Evolutionary conservation across 1,140 invertebrate genomes (phyloP).

Genomic region (Lepidostoma basale): DNA sequence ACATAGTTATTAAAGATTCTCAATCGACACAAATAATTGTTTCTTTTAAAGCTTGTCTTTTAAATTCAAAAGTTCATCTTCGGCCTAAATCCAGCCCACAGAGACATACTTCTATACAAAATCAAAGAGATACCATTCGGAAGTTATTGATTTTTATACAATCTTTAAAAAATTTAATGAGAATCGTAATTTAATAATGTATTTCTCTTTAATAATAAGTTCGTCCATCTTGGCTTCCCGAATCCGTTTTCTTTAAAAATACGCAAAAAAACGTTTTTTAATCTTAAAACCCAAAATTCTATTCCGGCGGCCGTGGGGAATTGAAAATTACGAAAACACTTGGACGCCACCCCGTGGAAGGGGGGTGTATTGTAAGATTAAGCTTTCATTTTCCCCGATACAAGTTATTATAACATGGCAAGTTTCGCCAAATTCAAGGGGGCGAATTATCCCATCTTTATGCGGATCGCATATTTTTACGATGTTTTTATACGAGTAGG

Average conservation of each 20-base stretch:
- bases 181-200: conserved; percentile 9
- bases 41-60: too few species aligned
- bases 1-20: too few species aligned
- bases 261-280: conserved; percentile 12
- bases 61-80: too few species aligned
- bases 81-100: too few species aligned
- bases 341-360: not conserved
- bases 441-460: conserved; percentile 26
- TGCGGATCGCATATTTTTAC: conserved; percentile 28
- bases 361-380: conserved; percentile 19
- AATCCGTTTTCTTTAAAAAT: conserved; percentile 7
- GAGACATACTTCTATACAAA: too few species aligned
- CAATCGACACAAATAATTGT: too few species aligned
- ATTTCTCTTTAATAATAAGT: conserved; percentile 5
- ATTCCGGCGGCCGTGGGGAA: not conserved
- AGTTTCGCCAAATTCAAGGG: conserved; percentile 20
- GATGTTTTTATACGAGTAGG: conserved; percentile 10
- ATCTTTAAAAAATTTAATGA: too few species aligned
- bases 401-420: conserved; percentile 29
- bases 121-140: too few species aligned
- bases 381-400: conserved; percentile 25
- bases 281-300: conserved; percentile 13
- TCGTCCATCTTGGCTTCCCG: not conserved
- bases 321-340: conserved; percentile 26
- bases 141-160: too few species aligned